A percentile compares a stretch with the other conserved stretches of the same genome.
phyloP scores from a whole-genome alignment of 2,888 invertebrate genomes.

The Sarcophaga carnaria region DNA sequence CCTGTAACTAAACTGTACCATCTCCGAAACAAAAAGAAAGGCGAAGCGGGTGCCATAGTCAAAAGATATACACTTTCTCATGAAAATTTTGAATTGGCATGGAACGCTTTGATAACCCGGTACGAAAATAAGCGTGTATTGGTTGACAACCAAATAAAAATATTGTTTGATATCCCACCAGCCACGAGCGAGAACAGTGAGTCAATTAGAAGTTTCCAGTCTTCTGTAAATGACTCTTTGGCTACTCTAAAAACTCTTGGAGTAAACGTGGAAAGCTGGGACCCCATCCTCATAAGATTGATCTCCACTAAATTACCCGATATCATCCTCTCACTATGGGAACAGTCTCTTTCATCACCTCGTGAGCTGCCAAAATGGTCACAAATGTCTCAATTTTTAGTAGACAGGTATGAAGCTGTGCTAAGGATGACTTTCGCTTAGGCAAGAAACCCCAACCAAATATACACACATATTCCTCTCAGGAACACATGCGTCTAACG shows the following conservation, averaged over 20 bases:
- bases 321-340: background rate
- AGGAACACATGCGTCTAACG: background rate
- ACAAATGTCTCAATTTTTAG: slow-evolving; percentile 24
- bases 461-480: background rate
- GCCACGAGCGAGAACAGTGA: too few relatives aligned
- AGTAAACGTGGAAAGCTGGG: slow-evolving; percentile 3
- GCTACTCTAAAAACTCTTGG: background rate
- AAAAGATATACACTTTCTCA: background rate
- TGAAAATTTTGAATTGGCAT: background rate
- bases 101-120: too few relatives aligned
- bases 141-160: too few relatives aligned
- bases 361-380: slow-evolving; percentile 25
- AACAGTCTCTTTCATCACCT: slow-evolving; percentile 6
- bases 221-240: slow-evolving; percentile 5
- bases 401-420: slow-evolving; percentile 13
- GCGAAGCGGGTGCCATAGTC: background rate
- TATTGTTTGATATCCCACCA: too few relatives aligned
- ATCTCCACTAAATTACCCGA: background rate
- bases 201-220: background rate
- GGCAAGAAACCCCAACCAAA: too few relatives aligned
- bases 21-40: background rate
- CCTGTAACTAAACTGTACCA: background rate
- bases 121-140: too few relatives aligned
- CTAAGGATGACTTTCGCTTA: background rate
- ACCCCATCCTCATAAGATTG: background rate